phyloP scores from a whole-genome alignment of 2,888 invertebrate genomes.

The Lomographa bimaculata region DNA sequence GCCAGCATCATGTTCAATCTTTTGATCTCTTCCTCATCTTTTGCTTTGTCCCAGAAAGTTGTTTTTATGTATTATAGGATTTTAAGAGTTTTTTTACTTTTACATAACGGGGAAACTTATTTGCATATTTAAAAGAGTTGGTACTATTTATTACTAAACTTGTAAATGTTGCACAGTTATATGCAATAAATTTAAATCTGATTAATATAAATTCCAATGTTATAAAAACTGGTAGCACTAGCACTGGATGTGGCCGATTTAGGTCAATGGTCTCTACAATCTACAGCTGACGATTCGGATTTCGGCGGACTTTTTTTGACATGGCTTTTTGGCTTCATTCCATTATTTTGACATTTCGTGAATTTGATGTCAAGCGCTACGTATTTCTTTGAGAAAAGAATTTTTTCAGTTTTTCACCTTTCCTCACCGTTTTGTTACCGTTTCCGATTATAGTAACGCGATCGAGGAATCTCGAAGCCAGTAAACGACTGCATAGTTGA shows the following conservation, averaged over 20 bases:
- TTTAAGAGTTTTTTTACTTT: too few species aligned
- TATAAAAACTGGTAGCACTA: conserved; percentile 5
- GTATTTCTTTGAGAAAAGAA: conserved; percentile 76
- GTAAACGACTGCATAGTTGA: conserved; percentile 49
- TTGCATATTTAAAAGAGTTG: too few species aligned
- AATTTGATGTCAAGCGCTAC: conserved; percentile 83
- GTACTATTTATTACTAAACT: too few species aligned
- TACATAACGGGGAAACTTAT: too few species aligned
- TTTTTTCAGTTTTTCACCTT: conserved; percentile 58
- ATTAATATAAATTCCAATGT: too few species aligned
- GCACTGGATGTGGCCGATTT: conserved; percentile 29
- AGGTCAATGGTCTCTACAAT: conserved; percentile 47
- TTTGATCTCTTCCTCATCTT: too few species aligned
- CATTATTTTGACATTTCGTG: conserved; percentile 84
- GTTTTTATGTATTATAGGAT: too few species aligned
- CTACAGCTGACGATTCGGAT: conserved; percentile 59
- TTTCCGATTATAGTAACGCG: conserved; percentile 46
- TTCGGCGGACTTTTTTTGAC: conserved; percentile 79
- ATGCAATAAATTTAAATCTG: too few species aligned
- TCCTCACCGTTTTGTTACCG: conserved; percentile 55
- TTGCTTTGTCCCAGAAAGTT: too few species aligned
- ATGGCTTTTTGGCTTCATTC: conserved; percentile 80
- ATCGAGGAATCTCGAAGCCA: conserved; percentile 39
- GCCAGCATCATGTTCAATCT: too few species aligned
- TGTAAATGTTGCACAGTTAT: too few species aligned